A percentile compares a stretch with the other conserved stretches of the same genome.
These are phyloP conservation scores for Archaeoteleia sp. DNA, from an alignment of 2,888 invertebrate species.

Conservation along the genomic window DNA sequence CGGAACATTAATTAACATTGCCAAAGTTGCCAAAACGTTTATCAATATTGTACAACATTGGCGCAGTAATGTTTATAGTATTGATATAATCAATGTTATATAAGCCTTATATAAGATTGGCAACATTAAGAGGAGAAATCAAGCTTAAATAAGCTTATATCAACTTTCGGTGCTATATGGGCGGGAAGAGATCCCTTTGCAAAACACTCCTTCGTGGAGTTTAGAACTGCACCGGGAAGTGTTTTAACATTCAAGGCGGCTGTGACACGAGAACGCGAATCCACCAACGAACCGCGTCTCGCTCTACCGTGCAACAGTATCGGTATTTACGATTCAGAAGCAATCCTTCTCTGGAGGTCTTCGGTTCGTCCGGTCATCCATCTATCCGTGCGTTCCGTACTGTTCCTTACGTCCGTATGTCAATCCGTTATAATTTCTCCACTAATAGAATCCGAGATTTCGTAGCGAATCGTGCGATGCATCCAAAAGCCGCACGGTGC, in stretches of 20 bases:
- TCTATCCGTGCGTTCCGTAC: constrained; percentile 52
- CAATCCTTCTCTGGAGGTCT: constrained; percentile 53
- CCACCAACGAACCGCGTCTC: constrained; percentile 19
- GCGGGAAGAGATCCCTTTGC: neutral
- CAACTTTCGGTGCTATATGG: no score
- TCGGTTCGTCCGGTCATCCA: constrained; percentile 7
- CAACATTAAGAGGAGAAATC: no score
- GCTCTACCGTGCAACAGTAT: constrained; percentile 43
- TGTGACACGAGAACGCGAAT: constrained; percentile 8
- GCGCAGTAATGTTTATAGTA: no score
- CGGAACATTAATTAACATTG: no score
- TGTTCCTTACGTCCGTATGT: constrained; percentile 59
- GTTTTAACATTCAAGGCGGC: constrained; percentile 54
- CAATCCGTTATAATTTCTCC: constrained; percentile 75
- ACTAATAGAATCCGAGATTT: constrained; percentile 75
- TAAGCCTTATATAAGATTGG: no score
- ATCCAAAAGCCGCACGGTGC: constrained; percentile 59
- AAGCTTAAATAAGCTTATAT: no score
- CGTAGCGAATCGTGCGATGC: constrained; percentile 69
- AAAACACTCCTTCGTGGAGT: constrained; percentile 36
- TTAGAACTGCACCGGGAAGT: constrained; percentile 55
- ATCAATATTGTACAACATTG: no score
- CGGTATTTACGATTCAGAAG: constrained; percentile 57
- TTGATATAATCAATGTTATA: no score
- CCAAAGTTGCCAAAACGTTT: no score